Conservation (phyloP, 1,140 invertebrate species). For the Drosophila serrata region DNA sequence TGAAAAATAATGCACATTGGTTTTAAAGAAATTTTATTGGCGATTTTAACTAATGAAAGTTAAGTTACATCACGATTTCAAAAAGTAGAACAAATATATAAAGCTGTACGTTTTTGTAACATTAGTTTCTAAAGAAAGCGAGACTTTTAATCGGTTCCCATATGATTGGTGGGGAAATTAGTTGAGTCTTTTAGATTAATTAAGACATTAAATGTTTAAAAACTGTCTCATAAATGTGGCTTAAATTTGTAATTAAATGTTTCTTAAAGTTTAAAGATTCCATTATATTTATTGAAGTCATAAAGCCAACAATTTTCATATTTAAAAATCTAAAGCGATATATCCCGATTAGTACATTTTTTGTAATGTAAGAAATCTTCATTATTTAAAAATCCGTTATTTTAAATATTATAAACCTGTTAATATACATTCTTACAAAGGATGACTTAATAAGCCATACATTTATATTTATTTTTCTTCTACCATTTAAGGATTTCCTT, state of each 20-base stretch:
- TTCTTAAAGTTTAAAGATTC: too few relatives aligned
- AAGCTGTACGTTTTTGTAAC: background rate
- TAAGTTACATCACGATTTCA: background rate
- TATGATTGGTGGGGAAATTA: background rate
- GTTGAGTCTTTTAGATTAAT: too few relatives aligned
- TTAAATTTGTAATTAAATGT: too few relatives aligned
- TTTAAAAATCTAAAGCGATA: too few relatives aligned
- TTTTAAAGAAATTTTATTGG: background rate
- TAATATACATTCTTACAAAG: background rate
- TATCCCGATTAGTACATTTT: background rate
- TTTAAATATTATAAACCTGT: background rate
- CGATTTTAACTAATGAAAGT: background rate
- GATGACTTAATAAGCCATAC: background rate
- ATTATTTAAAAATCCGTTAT: background rate
- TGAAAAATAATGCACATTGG: slow-evolving; percentile 28
- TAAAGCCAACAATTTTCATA: too few relatives aligned
- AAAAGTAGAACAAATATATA: too few relatives aligned
- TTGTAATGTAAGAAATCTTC: background rate
- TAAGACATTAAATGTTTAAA: too few relatives aligned
- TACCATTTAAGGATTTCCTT: background rate
- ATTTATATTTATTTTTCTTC: background rate
- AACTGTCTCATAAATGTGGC: too few relatives aligned
- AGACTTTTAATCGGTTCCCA: background rate
- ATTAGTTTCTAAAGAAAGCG: background rate
- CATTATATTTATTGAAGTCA: too few relatives aligned